Evolutionary conservation across 2,797 vertebrate genomes (phyloP).

Genomic region (Sternotherus odoratus): DNA sequence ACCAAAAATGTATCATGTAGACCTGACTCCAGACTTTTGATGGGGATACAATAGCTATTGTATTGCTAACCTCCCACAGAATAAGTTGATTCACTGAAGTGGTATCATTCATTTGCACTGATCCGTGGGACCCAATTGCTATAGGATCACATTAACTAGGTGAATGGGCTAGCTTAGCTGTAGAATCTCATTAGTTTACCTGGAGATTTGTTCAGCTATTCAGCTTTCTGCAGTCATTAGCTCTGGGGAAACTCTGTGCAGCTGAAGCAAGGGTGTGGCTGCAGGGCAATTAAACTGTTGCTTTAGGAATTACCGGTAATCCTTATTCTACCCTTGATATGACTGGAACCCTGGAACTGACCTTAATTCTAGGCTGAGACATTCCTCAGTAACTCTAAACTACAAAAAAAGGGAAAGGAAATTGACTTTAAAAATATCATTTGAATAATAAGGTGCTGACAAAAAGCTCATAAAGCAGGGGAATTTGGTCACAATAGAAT

Average conservation of each 20-base stretch:
- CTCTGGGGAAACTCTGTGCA: conserved; percentile 12
- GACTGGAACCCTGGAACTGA: conserved; percentile 53
- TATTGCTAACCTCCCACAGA: not conserved
- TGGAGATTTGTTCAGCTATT: not conserved
- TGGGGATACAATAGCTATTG: not conserved
- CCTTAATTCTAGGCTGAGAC: conserved; percentile 51
- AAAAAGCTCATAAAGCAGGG: conserved; percentile 40
- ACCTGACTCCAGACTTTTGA: not conserved
- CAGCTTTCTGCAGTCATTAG: conserved; percentile 39
- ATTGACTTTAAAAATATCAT: conserved; percentile 52
- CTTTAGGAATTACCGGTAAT: conserved; percentile 48
- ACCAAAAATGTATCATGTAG: not conserved
- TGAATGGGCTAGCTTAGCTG: not conserved
- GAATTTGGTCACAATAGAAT: not conserved
- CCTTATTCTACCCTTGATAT: conserved; percentile 26
- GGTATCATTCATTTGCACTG: not conserved
- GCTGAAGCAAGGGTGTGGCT: not conserved
- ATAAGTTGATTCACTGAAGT: not conserved
- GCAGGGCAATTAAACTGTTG: conserved; percentile 20
- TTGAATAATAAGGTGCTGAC: conserved; percentile 61
- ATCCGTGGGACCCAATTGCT: not conserved
- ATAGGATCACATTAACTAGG: not conserved
- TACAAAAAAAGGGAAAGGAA: conserved; percentile 68
- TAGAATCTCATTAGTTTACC: not conserved
- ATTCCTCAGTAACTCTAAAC: conserved; percentile 60